Base-by-base conservation (phyloP, 1,140 invertebrate species). In the Cydia strobilella region DNA sequence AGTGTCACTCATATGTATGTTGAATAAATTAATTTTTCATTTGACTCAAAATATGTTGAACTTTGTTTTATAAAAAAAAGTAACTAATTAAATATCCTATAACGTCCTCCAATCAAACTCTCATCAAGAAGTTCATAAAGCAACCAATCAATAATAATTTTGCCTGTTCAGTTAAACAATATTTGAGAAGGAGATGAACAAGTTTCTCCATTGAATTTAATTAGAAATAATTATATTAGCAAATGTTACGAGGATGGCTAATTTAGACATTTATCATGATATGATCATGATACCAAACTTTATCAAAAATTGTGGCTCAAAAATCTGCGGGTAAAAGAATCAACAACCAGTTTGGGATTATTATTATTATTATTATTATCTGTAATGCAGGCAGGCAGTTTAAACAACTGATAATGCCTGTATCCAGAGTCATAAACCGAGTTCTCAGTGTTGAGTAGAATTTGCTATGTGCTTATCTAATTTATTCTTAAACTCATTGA, bases 161-260 rank as follows among this genome's bases (percentile, higher is more conserved):
- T 62, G 18, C 10, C 6, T 62, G 51, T 7, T 74, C 48, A 31
- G 23, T 76, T 72, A 77, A 77, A 72, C 75, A 75, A 74, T 80
- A 78, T 82, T 80, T 77, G 31, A 73, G 74, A 59, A 79, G 78
- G 42, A 82, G 73, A 75, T 12, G 31, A 35, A 82, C 76, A 81
- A 80, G 79, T 81, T 79, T 83, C 80, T 75, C 79, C 62, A 65
- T 76, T 78, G 83, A 87, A 88, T 85, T 76, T 83, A 88, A 88
- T 89, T 86, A 83, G 80, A 85, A 82, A 85, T 85, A 87, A 84
- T 86, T 84, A 86, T 85, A 86, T 85, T 84, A 69, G 77, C 66
- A 78, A 82, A 82, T 82, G 76, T 72, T 51, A 65, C 74, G 54
- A 72, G 75, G 59, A 35, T 62, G 54, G 27, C 63, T 81, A 65